Evolutionary conservation across 2,113 vertebrate species (phyloP).

Genomic region (Sclerurus mexicanus): DNA sequence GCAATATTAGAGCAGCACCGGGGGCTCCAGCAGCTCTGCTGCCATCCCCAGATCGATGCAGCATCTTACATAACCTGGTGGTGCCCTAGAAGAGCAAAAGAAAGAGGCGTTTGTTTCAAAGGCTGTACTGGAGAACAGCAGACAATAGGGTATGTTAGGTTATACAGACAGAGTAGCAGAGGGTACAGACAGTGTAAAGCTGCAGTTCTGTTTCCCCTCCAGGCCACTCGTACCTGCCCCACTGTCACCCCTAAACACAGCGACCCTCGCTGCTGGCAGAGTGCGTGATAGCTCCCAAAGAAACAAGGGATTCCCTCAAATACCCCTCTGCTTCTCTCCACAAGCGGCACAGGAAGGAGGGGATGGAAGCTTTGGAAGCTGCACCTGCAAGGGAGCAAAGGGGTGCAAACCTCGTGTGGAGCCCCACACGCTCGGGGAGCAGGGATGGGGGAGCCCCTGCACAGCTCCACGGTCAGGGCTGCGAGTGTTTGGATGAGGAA

Average conservation of each 20-base stretch:
- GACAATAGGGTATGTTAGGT: neutral
- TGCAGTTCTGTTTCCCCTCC: neutral
- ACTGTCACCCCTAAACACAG: neutral
- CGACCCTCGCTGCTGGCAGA: neutral
- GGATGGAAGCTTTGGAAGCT: neutral
- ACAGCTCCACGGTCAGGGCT: neutral
- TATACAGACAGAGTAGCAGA: neutral
- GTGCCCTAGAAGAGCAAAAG: neutral
- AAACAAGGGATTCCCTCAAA: neutral
- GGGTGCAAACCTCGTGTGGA: rapidly evolving
- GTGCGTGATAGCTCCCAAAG: neutral
- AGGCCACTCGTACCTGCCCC: rapidly evolving
- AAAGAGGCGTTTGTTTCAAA: neutral
- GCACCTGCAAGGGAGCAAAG: neutral
- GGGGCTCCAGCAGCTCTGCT: neutral
- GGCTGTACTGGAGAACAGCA: neutral
- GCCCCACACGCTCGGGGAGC: rapidly evolving
- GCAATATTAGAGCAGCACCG: neutral
- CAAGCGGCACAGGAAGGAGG: neutral
- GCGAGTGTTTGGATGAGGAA: slow-evolving; percentile 58
- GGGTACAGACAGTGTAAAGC: neutral
- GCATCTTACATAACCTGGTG: neutral
- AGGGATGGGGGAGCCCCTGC: neutral
- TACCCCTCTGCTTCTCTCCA: neutral
- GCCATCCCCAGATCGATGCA: neutral